Evolutionary conservation across 2,113 vertebrate genomes (phyloP), one percentile per base, ranked within the genome.

Genomic region (Grallaria varia): DNA sequence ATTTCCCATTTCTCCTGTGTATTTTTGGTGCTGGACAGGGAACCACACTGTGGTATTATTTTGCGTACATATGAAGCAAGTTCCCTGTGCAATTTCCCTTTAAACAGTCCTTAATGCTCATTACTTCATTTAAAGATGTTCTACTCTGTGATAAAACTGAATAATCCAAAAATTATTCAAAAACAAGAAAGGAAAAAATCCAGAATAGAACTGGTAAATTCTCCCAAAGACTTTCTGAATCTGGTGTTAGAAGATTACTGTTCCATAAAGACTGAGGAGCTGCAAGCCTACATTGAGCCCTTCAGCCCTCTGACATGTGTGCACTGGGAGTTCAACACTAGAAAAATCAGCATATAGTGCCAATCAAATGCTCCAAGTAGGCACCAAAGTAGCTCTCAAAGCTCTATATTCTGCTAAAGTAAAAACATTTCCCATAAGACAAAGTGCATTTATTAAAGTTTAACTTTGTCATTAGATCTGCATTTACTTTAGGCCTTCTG

Each of bases 81-180:
- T 85, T 91, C 75, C 63, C 85, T 37, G 10, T 63, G 62, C 72
- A 82, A 82, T 91, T 94, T 91, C 91, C 56, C 62, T 84, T 91
- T 55, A 35, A 78, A 39, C 28, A 68, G 33, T 44, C n/a, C 40
- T 77, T 56, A 76, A 58, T 76, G 66, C 52, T 90, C 47, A n/a
- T 42, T 25, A 44, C 42, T 66, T 86, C 16, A 75, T 40, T 74
- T 77, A 75, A 64, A 84, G 22, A 5, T 4, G 68, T 27, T 60
- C 19, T 47, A 25, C 16, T 53, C 28, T 66, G 10, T 23, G 13
- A 66, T 13, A 14, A 91, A 83, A 42, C 23, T 30, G 28, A 74
- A 50, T 37, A 78, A 67, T 44, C 30, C 3, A 63, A 83, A 87
- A 67, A 25, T 8, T 37, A 74, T n/a, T 82, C 4, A 69, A 69